Conservation (phyloP, 2,888 invertebrate species). For the Nephrotoma guestfalica region DNA sequence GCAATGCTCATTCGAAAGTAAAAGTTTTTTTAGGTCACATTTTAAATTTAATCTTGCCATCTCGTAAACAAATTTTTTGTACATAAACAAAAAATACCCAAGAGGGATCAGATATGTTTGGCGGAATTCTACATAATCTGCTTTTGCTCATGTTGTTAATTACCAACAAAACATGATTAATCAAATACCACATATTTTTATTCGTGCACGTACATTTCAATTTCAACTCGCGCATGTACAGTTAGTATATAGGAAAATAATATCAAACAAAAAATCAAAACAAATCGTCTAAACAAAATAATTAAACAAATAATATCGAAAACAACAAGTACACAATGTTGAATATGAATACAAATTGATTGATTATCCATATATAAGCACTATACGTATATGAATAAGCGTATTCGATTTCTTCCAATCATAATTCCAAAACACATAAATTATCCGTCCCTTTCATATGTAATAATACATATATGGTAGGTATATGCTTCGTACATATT, state of each 20-base stretch:
- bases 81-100: neutral
- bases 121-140: neutral
- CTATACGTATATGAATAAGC: neutral
- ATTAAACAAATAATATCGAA: neutral
- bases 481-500: neutral
- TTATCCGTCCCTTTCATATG: neutral
- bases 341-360: neutral
- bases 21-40: neutral
- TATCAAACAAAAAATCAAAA: neutral
- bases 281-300: neutral
- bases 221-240: neutral
- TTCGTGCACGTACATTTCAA: neutral
- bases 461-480: neutral
- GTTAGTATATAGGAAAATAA: neutral
- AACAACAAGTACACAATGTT: neutral
- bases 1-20: neutral
- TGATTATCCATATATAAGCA: neutral
- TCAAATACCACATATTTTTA: neutral
- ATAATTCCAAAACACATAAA: neutral
- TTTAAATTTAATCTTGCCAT: neutral
- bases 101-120: neutral
- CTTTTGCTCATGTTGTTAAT: neutral
- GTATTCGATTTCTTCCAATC: neutral
- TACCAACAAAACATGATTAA: neutral
- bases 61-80: neutral